Base-by-base conservation (phyloP, 2,113 vertebrate genomes). In the Parotia lawesii region DNA sequence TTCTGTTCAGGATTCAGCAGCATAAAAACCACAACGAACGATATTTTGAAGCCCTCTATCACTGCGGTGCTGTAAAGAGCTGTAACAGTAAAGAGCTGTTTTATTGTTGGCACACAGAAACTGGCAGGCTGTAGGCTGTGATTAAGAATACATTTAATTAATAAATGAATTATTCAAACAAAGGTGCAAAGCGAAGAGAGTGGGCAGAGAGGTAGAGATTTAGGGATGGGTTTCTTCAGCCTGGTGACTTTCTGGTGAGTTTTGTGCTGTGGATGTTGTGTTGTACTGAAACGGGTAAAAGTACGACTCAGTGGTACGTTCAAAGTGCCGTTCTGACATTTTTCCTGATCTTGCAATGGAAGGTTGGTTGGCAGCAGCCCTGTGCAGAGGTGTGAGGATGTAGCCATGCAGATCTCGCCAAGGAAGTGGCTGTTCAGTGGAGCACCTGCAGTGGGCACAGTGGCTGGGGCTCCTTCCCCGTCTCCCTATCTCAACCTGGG, bases 241-340 rank as follows among this genome's bases (percentile, higher is more conserved):
- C 80, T 54, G 35, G 31, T n/a, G 35, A 4, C 60, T 61, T 45
- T 18, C 18, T 67, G 20, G 16, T 24, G 38, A 42, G 11, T 85
- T 93, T 57, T 56, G n/a, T 23, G 28, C 50, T 67, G 18, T 9
- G 7, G 8, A 24, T 19, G 10, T 74, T 2, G 4, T 17, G 40
- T 44, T 23, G 10, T 44, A 16, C 48, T 15, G 20, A 37, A 73
- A 14, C 4, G 1, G 8, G 7, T 51, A 3, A 25, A 56, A 53
- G 17, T 31, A 14, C 2, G 2, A 11, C 33, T 27, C 29, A 15
- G 44, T 12, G 12, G 12, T 15, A 4, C 0, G 0, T 64, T 19
- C 24, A 3, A 24, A 81, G 17, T 28, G n/a, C 6, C n/a, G 18
- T 33, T 77, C n/a, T 33, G 1, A 20, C 6, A 0, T 38, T 85